Base-by-base conservation (phyloP, 1,140 invertebrate genomes). In the Philotrypesis tridentata region DNA sequence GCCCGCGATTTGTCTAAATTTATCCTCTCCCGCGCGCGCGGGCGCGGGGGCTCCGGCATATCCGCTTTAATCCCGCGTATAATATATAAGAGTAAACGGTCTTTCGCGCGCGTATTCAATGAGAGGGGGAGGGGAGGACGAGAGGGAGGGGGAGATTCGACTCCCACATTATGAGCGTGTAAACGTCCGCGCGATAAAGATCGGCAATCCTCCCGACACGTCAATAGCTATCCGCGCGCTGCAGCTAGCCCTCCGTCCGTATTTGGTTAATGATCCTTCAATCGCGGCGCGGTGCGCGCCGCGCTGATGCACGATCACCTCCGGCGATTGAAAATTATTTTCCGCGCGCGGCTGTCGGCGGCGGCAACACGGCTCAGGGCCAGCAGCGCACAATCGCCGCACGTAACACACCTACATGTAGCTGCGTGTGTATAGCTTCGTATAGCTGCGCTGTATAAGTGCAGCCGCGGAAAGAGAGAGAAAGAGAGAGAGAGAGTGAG, bases 1-100 rank as follows among this genome's bases (percentile, higher is more conserved):
- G 48, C 48, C 5, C 40, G 48, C 84, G 76, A 86, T 86, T 86
- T 86, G 84, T 86, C 85, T 86, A 86, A 85, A 86, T 86, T 86
- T 83, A 85, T 83, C 83, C 82, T 82, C 78, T 85, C 82, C 80
- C 73, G 78, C 72, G 17, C 17, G 3, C 21, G 6, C 21, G 7
- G 14, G 4, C 21, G 12, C n/a, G n/a, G n/a, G n/a, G n/a, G n/a
- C 40, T 43, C 40, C 40, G 40, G 17, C 12, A 3, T 17, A 55
- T n/a, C 21, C 21, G 48, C 48, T 55, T 43, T 43, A 43, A 43
- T 43, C 40, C 17, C 40, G 40, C 0, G 17, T 4, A 14, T 3
- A 14, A 17, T 14, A 14, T 31, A 27, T 27, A n/a, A 67, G 63
- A 67, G n/a, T n/a, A n/a, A n/a, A n/a, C n/a, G n/a, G n/a, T n/a